phyloP scores from a whole-genome alignment of 2,113 vertebrate genomes.

The Atherinomorus stipes region DNA sequence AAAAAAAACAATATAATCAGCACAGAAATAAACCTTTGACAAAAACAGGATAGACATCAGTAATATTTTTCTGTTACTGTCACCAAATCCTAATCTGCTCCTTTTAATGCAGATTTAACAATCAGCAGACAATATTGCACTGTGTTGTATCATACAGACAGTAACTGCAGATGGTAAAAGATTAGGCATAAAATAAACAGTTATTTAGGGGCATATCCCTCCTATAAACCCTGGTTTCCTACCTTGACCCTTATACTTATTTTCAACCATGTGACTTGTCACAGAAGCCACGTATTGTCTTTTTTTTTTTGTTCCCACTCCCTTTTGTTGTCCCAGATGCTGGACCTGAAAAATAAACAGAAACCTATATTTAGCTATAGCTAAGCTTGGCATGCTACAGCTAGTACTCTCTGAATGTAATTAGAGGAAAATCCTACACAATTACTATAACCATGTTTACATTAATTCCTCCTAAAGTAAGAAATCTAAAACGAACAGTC shows the following conservation, averaged over 20 bases:
- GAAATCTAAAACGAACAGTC: not conserved
- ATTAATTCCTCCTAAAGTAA: not conserved
- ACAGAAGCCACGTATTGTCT: conserved; percentile 35
- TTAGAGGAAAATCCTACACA: not conserved
- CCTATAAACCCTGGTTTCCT: accelerated
- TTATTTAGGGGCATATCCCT: not conserved
- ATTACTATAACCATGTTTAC: not conserved
- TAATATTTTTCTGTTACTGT: too few relatives aligned
- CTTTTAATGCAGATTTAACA: too few relatives aligned
- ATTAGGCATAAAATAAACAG: not conserved
- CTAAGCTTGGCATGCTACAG: not conserved
- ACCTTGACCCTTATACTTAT: conserved; percentile 33
- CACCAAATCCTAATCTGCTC: too few relatives aligned
- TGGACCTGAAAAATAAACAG: conserved; percentile 38
- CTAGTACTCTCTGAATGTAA: not conserved
- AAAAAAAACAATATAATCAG: too few relatives aligned
- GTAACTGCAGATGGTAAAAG: not conserved
- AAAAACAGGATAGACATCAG: too few relatives aligned
- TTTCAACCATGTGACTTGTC: conserved; percentile 61
- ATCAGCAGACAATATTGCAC: too few relatives aligned
- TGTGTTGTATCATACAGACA: not conserved
- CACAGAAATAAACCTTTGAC: too few relatives aligned
- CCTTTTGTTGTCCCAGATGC: not conserved
- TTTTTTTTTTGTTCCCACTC: conserved; percentile 67
- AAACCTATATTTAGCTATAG: not conserved